Evolutionary conservation across 2,113 vertebrate species (phyloP), one percentile per base, ranked within the genome.

Genomic region (Syngnathoides biaculeatus): DNA sequence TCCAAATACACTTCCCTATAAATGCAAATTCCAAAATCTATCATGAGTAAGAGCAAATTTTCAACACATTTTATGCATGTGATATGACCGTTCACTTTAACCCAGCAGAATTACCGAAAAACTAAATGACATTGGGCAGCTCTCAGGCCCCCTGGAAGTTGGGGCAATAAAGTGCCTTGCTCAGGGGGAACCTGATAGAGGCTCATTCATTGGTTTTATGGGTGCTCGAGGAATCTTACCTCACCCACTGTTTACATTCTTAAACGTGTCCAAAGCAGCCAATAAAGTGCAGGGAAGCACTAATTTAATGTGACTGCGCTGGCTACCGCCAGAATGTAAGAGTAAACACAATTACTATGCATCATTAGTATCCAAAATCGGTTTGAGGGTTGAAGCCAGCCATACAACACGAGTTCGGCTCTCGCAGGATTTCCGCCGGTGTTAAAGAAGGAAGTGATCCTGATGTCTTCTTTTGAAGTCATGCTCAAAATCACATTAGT

Each of bases 391-490:
- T 57, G 17, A 74, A 71, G 40, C 65, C 65, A 61, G 52, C 45
- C 63, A 74, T 61, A 67, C 62, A 40, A 68, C 30, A 52, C 62
- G 9, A 42, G 40, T 59, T 58, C 64, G 69, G 40, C 79, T 58
- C 38, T 27, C 27, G 22, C 38, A 42, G 56, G n/a, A 74, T 71
- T 70, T 53, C 30, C 14, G 38, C 68, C 42, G 48, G 9, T 62
- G 63, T 65, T 67, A 68, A 22, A 70, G 61, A 22, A 65, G 67
- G 64, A 79, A 68, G 56, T 64, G 48, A 77, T 45, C 24, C 47
- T 71, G 63, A 73, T 79, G 81, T 80, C 82, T 85, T 76, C 68
- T 79, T 80, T 39, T 77, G 84, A 72, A 64, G 67, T 72, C 67
- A 63, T 70, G 69, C 48, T 58, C 71, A 72, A 81, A 81, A 84